Evolutionary conservation across 2,113 vertebrate genomes (phyloP).

Genomic region (Delphinapterus leucas): DNA sequence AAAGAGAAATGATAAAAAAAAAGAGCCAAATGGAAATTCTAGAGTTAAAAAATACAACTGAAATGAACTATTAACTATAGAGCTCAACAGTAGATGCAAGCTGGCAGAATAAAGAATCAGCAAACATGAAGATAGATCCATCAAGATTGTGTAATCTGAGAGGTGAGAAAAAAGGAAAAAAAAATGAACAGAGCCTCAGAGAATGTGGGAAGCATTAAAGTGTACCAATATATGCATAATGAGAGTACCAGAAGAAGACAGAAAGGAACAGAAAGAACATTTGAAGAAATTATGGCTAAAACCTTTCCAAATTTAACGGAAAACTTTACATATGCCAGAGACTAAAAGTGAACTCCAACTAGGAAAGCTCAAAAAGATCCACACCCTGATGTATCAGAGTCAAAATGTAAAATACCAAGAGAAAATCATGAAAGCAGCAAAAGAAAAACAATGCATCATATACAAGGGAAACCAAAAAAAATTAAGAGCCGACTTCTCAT

Average conservation of each 20-base stretch:
- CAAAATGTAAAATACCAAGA: not conserved
- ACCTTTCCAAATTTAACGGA: not conserved
- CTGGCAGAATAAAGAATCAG: not conserved
- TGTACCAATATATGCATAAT: not conserved
- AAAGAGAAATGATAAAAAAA: not conserved
- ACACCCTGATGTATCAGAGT: not conserved
- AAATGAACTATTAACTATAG: not conserved
- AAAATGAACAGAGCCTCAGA: not conserved
- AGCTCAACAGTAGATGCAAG: not conserved
- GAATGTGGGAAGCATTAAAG: not conserved
- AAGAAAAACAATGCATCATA: not conserved
- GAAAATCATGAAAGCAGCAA: not conserved
- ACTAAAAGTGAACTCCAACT: not conserved
- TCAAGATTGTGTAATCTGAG: not conserved
- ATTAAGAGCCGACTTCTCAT: not conserved
- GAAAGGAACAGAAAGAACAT: not conserved
- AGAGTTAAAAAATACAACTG: not conserved
- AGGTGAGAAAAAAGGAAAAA: not conserved
- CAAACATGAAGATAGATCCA: not conserved
- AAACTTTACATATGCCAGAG: not conserved
- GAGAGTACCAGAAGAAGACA: not conserved
- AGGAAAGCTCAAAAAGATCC: not conserved
- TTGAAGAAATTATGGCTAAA: not conserved
- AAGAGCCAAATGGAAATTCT: not conserved
- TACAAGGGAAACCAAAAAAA: not conserved